Evolutionary conservation across 2,888 invertebrate genomes (phyloP), one percentile per base, ranked within the genome.

Genomic region (Hemicrepidius hirtus): DNA sequence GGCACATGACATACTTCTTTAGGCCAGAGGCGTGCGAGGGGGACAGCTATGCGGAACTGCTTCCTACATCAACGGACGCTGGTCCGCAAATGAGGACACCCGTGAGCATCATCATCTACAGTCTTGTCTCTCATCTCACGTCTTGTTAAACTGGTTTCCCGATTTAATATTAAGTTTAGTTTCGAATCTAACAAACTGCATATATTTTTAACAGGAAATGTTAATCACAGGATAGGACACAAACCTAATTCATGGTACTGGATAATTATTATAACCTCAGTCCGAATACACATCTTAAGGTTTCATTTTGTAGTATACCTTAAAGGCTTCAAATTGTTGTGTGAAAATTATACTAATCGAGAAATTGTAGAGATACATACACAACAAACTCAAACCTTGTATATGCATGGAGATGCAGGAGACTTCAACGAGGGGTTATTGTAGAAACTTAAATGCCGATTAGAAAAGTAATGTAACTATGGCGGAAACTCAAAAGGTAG

Each of bases 1-100:
- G 76, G 85, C 78, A 84, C 85, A 79, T 79, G 85, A 78, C 84
- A 85, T 78, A 85, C 84, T 84, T 84, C 79, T 74, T 66, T 46
- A 71, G 77, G 78, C 67, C 75, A 70, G 74, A 70, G 78, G 71
- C 69, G 76, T 66, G 78, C 70, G 76, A 64, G 74, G 73, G 76
- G 77, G 74, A 75, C 74, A 75, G 76, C 83, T 82, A 84, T 83
- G 84, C 84, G 84, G 84, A 85, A 85, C 83, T 82, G 83, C 85
- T 85, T 85, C 85, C 86, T 85, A 86, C 85, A 83, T 81, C 81
- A 82, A 82, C 82, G 82, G 82, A 84, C 83, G 80, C 55, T 80
- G 82, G 80, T 82, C 80, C 81, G 81, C 81, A 79, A 84, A 84
- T 82, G 83, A 83, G 84, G 84, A 83, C 84, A 84, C 80, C 77